Evolutionary conservation across 2,797 vertebrate genomes (phyloP).

Genomic region (Chrysocyon brachyurus): DNA sequence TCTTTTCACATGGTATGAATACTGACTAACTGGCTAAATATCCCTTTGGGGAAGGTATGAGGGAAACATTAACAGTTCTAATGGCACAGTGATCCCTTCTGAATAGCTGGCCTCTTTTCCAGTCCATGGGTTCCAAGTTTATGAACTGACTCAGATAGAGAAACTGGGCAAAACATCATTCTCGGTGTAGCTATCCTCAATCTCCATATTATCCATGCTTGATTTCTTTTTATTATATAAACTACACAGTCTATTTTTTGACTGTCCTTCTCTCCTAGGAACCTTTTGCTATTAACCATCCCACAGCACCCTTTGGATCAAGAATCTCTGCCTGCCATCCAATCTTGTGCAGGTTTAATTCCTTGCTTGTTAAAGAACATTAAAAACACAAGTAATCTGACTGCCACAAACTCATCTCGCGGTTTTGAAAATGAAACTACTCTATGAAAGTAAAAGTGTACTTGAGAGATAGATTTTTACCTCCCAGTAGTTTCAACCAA

Average conservation of each 20-base stretch:
- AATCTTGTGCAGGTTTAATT: neutral
- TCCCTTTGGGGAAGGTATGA: neutral
- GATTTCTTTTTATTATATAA: neutral
- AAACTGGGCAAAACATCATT: neutral
- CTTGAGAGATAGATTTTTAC: neutral
- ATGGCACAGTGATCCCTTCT: neutral
- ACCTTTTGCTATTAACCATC: neutral
- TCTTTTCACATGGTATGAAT: neutral
- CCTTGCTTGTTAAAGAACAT: neutral
- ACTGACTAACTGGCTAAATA: neutral
- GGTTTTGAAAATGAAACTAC: neutral
- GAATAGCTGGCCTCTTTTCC: neutral
- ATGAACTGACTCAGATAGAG: neutral
- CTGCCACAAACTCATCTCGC: neutral
- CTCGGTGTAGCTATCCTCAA: neutral
- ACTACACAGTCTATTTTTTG: neutral
- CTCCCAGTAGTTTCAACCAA: conserved; percentile 71
- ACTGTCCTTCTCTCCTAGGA: neutral
- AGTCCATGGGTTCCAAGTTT: neutral
- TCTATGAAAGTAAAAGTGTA: neutral
- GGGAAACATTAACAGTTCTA: neutral
- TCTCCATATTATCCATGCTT: neutral
- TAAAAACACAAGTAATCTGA: neutral
- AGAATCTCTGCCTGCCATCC: neutral
- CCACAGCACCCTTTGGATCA: neutral